Evolutionary conservation across 92 coral and sea anemone species (phyloP).

Genomic region (Hydrozoanthus gracilis): DNA sequence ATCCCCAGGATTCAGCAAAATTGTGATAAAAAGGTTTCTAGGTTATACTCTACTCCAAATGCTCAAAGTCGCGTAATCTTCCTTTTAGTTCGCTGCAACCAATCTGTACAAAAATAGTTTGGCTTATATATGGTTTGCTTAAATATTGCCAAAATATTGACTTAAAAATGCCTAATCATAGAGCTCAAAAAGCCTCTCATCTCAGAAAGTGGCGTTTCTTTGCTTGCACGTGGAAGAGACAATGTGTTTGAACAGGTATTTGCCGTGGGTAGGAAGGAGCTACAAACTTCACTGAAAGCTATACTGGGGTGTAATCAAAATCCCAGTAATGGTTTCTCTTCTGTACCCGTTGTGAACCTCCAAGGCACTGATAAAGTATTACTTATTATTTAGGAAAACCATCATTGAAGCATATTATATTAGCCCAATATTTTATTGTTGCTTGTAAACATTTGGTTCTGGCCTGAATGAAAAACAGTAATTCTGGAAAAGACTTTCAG

Average conservation of each 20-base stretch:
- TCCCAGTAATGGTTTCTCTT: constrained; percentile 80
- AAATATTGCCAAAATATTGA: constrained; percentile 64
- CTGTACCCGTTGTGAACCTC: constrained; percentile 71
- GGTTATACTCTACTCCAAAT: constrained; percentile 6
- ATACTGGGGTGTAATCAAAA: constrained; percentile 65
- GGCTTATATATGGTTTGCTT: constrained; percentile 22
- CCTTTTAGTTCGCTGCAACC: neutral
- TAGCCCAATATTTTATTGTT: constrained; percentile 3
- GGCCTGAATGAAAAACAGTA: constrained; percentile 9
- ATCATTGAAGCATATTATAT: constrained; percentile 12
- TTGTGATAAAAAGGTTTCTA: neutral
- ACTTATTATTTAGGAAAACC: constrained; percentile 9
- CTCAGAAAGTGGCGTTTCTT: constrained; percentile 55
- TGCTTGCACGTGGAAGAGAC: constrained; percentile 47
- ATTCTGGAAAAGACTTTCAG: neutral
- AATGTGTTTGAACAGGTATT: constrained; percentile 70
- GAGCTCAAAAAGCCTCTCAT: constrained; percentile 51
- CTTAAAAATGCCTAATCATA: constrained; percentile 67
- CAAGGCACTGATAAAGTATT: constrained; percentile 15
- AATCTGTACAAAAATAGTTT: constrained; percentile 1
- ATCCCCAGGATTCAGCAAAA: neutral
- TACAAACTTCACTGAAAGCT: constrained; percentile 52
- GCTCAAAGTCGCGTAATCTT: neutral
- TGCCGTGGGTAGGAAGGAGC: constrained; percentile 67
- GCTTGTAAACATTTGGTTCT: constrained; percentile 5